These are phyloP conservation scores for Ancistrus triradiatus DNA, from an alignment of 2,113 vertebrate species.

Conservation along the genomic window DNA sequence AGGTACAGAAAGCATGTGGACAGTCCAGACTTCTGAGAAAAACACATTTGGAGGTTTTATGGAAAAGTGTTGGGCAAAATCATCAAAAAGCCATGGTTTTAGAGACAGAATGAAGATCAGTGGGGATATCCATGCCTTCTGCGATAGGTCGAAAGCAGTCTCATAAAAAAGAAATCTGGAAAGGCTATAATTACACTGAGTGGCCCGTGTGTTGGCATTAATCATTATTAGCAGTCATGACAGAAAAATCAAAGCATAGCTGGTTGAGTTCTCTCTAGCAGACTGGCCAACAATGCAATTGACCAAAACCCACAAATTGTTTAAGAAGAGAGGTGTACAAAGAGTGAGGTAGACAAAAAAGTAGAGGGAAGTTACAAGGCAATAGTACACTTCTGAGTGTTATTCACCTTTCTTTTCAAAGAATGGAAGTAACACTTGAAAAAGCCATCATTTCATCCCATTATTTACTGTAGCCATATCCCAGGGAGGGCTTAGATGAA, in stretches of 20 bases:
- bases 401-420: constrained; percentile 61
- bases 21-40: not conserved
- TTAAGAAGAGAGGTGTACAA: constrained; percentile 4
- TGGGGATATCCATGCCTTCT: constrained; percentile 2
- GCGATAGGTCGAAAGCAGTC: constrained; percentile 18
- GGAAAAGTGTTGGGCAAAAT: not conserved
- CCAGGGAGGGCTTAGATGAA: constrained; percentile 10
- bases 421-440: constrained; percentile 53
- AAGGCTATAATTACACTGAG: constrained; percentile 63
- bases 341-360: not conserved
- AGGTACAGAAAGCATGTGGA: no score
- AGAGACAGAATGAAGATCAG: not conserved
- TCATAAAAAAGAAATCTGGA: constrained; percentile 45
- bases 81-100: not conserved
- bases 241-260: constrained; percentile 71
- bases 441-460: constrained; percentile 60
- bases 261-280: constrained; percentile 52
- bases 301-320: constrained; percentile 44
- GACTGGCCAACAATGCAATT: constrained; percentile 39
- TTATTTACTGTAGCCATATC: constrained; percentile 44
- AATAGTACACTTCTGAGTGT: constrained; percentile 46
- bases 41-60: no score
- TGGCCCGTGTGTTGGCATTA: constrained; percentile 65
- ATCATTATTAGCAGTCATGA: constrained; percentile 71
- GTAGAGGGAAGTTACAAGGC: constrained; percentile 24